phyloP scores from a whole-genome alignment of 2,888 invertebrate genomes.

The Volucella zonaria region DNA sequence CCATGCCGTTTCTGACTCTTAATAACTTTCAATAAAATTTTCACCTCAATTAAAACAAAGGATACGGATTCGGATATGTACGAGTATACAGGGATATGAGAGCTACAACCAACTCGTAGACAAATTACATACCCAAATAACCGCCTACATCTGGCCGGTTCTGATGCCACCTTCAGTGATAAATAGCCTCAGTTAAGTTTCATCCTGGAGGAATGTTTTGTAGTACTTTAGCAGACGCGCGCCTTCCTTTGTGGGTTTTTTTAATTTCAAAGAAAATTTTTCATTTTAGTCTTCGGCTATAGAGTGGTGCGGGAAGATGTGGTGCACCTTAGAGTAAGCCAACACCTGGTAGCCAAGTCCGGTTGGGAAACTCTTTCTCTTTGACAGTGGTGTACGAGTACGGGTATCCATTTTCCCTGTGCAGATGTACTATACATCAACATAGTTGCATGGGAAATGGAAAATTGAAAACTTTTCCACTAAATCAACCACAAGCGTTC shows the following conservation, averaged over 20 bases:
- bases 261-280: constrained; percentile 50
- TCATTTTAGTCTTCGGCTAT: constrained; percentile 16
- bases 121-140: constrained; percentile 28
- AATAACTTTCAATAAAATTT: constrained; percentile 20
- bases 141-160: neutral
- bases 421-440: constrained; percentile 40
- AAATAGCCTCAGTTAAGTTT: constrained; percentile 40
- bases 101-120: constrained; percentile 14
- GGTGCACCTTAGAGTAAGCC: constrained; percentile 36
- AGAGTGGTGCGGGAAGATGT: no score
- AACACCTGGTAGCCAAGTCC: constrained; percentile 46
- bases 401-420: neutral
- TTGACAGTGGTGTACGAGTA: constrained; percentile 7
- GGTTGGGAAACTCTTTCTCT: neutral
- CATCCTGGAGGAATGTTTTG: constrained; percentile 10
- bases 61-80: neutral
- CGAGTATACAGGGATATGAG: neutral
- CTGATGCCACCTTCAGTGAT: constrained; percentile 15
- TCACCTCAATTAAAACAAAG: constrained; percentile 43
- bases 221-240: neutral
- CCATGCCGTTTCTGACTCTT: neutral
- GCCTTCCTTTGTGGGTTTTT: constrained; percentile 33
- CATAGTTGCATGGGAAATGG: constrained; percentile 20
- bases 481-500: constrained; percentile 67
- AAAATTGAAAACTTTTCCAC: constrained; percentile 66